phyloP scores from a whole-genome alignment of 2,113 vertebrate species.

The Pituophis catenifer region DNA sequence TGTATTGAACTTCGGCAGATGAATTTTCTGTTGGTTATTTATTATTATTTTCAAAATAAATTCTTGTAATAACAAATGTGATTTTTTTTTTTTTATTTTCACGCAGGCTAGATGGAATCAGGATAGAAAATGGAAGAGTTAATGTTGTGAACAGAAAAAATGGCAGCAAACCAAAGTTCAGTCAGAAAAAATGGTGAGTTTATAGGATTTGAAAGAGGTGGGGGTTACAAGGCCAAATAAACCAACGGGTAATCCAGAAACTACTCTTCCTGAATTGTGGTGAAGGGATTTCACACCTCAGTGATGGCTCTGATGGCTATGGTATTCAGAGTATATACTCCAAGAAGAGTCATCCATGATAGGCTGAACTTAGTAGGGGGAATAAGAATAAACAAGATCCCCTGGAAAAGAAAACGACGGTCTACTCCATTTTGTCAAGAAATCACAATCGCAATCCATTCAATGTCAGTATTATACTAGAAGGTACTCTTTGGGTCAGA shows the following conservation, averaged over 20 bases:
- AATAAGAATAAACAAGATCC: neutral
- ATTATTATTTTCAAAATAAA: neutral
- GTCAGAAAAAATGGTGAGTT: constrained; percentile 83
- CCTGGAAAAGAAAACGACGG: neutral
- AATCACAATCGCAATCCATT: neutral
- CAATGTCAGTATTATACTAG: neutral
- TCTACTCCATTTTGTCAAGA: neutral
- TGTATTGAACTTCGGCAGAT: neutral
- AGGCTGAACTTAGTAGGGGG: neutral
- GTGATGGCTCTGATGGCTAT: neutral
- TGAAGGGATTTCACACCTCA: neutral
- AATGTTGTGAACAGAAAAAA: constrained; percentile 80
- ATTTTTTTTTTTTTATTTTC: neutral
- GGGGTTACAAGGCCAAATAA: neutral
- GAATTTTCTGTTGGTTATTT: neutral
- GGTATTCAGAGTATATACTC: neutral
- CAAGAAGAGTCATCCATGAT: neutral
- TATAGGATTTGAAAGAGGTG: neutral
- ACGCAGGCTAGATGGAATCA: constrained; percentile 88
- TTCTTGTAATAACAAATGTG: neutral
- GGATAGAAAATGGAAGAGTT: constrained; percentile 87
- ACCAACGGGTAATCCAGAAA: neutral
- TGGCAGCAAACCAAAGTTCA: constrained; percentile 81
- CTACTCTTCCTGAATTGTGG: neutral
- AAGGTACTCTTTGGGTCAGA: neutral